Evolutionary conservation across 2,113 vertebrate species (phyloP).

Genomic region (Taurulus bubalis): DNA sequence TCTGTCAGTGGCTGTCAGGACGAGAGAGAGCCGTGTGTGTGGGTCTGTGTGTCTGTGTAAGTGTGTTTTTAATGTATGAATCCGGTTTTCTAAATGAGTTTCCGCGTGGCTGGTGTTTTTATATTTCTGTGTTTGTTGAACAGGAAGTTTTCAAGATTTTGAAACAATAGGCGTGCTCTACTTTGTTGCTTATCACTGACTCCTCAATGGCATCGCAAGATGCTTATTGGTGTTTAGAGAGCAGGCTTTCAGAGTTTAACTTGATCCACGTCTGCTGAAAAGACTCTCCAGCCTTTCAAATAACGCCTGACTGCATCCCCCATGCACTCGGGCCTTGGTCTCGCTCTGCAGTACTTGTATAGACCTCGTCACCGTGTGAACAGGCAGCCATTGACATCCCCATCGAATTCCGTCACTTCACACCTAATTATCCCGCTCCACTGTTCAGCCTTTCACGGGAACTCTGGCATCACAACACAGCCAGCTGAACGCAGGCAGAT

Average conservation of each 20-base stretch:
- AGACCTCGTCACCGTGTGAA: background rate
- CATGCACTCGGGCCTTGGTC: conserved; percentile 24
- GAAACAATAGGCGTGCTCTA: background rate
- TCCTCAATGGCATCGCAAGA: background rate
- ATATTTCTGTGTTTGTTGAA: background rate
- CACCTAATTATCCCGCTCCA: conserved; percentile 62
- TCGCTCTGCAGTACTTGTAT: conserved; percentile 12
- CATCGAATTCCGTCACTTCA: conserved; percentile 51
- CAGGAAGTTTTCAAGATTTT: background rate
- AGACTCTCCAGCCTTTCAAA: conserved; percentile 21
- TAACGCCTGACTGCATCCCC: conserved; percentile 6
- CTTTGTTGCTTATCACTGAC: background rate
- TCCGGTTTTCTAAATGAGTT: background rate
- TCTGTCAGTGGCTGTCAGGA: conserved; percentile 62
- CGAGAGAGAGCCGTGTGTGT: conserved; percentile 3
- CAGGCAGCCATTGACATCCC: conserved; percentile 35
- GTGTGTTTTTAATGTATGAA: background rate
- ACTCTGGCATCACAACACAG: conserved; percentile 46
- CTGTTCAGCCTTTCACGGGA: conserved; percentile 59
- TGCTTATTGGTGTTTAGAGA: too few species aligned
- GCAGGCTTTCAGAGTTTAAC: background rate
- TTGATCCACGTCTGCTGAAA: conserved; percentile 10
- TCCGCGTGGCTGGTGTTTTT: background rate
- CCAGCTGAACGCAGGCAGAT: conserved; percentile 43
- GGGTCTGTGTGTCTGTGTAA: background rate